Evolutionary conservation across 2,113 vertebrate species (phyloP).

Genomic region (Dicrurus megarhynchus): DNA sequence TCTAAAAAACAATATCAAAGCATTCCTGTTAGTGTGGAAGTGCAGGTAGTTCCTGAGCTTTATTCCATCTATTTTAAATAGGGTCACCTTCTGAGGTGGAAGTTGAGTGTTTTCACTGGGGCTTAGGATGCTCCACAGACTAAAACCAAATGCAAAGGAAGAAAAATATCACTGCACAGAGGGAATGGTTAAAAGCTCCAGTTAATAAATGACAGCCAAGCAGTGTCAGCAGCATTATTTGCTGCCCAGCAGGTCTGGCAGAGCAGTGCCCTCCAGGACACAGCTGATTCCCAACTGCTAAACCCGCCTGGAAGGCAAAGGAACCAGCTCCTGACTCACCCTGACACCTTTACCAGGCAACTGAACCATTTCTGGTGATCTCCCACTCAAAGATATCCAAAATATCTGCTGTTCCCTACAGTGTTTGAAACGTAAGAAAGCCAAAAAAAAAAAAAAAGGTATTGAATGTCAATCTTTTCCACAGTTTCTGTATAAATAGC

Average conservation of each 20-base stretch:
- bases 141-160: neutral
- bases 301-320: neutral
- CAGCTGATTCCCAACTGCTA: neutral
- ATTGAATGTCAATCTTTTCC: neutral
- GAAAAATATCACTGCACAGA: neutral
- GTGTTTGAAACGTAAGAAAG: neutral
- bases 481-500: constrained; percentile 3
- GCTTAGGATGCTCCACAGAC: neutral
- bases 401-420: neutral
- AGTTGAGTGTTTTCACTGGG: neutral
- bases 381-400: neutral
- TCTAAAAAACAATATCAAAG: neutral
- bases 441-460: neutral
- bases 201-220: neutral
- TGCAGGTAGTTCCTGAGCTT: neutral
- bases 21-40: neutral
- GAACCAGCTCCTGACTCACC: neutral
- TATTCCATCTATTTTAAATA: neutral
- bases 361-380: neutral
- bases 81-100: neutral
- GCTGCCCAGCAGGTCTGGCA: neutral
- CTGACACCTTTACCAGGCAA: neutral
- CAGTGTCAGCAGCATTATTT: neutral
- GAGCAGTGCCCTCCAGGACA: neutral
- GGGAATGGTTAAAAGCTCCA: neutral